Evolutionary conservation across 2,797 vertebrate genomes (phyloP).

Genomic region (Austrolebias charrua): DNA sequence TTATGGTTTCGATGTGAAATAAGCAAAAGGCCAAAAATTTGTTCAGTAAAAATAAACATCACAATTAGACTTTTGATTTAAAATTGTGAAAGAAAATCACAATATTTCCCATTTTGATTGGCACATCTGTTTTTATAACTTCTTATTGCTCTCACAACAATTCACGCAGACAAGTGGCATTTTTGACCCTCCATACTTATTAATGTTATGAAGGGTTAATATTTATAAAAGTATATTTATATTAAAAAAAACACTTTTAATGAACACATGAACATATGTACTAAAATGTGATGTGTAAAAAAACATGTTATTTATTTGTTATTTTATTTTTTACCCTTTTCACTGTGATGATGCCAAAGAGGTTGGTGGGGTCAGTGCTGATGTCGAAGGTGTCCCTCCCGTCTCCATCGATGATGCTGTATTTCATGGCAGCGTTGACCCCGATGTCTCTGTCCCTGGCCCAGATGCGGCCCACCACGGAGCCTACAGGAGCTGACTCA

Average conservation of each 20-base stretch:
- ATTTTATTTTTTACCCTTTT: constrained; percentile 83
- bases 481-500: constrained; percentile 86
- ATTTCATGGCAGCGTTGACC: constrained; percentile 90
- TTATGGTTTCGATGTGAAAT: too few relatives aligned
- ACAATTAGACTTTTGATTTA: background rate
- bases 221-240: background rate
- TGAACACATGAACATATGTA: background rate
- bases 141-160: too few relatives aligned
- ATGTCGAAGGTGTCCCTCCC: constrained; percentile 90
- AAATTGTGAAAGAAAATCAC: background rate
- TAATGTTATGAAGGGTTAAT: background rate
- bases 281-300: too few relatives aligned
- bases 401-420: constrained; percentile 92
- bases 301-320: too few relatives aligned
- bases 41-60: background rate
- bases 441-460: constrained; percentile 91
- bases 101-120: too few relatives aligned
- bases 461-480: constrained; percentile 89
- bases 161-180: background rate
- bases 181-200: background rate
- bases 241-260: background rate
- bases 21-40: background rate
- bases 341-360: constrained; percentile 91
- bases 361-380: constrained; percentile 87
- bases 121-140: too few relatives aligned